Evolutionary conservation across 2,797 vertebrate genomes (phyloP).

Genomic region (Amblyraja radiata): DNA sequence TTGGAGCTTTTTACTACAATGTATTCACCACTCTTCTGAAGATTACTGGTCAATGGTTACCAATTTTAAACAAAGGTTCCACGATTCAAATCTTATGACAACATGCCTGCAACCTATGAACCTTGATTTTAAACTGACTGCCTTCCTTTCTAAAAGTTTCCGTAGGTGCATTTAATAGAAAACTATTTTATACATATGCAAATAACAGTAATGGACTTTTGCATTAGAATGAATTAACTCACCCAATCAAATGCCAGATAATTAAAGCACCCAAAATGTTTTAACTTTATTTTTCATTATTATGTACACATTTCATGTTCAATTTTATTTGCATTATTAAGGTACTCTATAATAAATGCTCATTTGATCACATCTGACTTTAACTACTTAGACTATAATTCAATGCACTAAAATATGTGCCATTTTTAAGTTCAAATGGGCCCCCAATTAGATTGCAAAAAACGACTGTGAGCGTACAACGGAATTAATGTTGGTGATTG

Average conservation of each 20-base stretch:
- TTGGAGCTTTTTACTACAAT: no score
- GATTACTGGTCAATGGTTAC: no score
- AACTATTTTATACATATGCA: not conserved
- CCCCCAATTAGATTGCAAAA: no score
- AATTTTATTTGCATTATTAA: not conserved
- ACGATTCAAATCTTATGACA: no score
- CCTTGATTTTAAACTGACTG: not conserved
- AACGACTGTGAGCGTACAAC: no score
- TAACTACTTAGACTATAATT: not conserved
- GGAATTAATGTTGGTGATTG: no score
- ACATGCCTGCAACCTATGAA: not conserved
- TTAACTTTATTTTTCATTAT: not conserved
- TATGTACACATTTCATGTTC: constrained; percentile 7
- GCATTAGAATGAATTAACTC: not conserved
- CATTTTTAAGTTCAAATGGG: no score
- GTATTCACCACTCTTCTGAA: no score
- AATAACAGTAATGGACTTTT: not conserved
- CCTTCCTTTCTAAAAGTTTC: not conserved
- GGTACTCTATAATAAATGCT: not conserved
- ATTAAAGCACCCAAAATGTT: not conserved
- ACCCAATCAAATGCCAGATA: not conserved
- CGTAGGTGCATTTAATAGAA: not conserved
- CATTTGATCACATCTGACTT: not conserved
- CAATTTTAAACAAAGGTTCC: no score
- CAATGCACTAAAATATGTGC: not conserved